Evolutionary conservation across 2,113 vertebrate genomes (phyloP).

Genomic region (Leucoraja erinaceus): DNA sequence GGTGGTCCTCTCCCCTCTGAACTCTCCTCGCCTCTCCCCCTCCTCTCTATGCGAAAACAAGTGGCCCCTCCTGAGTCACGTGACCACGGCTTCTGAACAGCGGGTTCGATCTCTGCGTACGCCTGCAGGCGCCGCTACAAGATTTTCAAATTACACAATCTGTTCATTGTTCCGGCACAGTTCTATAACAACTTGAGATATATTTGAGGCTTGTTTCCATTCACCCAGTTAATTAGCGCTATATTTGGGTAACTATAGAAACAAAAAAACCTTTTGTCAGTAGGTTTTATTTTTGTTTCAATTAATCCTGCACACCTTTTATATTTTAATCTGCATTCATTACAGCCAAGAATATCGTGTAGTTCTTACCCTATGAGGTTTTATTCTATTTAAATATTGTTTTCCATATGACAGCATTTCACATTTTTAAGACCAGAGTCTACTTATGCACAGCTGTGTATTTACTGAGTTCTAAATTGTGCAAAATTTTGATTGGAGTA

Average conservation of each 20-base stretch:
- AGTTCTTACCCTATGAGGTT: background rate
- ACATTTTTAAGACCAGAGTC: background rate
- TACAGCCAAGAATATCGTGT: background rate
- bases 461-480: background rate
- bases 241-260: conserved; percentile 26
- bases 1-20: too few species aligned
- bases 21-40: too few species aligned
- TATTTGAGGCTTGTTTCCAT: background rate
- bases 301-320: background rate
- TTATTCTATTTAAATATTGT: background rate
- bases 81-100: too few species aligned
- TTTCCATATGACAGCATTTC: background rate
- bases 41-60: too few species aligned
- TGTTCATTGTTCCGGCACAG: conserved; percentile 26
- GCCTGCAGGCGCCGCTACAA: too few species aligned
- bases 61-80: too few species aligned
- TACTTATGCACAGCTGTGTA: background rate
- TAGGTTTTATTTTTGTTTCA: background rate
- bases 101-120: too few species aligned
- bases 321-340: background rate
- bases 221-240: conserved; percentile 11
- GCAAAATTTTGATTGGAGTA: background rate
- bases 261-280: background rate
- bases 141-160: background rate
- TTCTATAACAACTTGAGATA: conserved; percentile 11